These are phyloP conservation scores for Diarsia brunnea DNA, from an alignment of 2,888 invertebrate species.

Conservation along the genomic window DNA sequence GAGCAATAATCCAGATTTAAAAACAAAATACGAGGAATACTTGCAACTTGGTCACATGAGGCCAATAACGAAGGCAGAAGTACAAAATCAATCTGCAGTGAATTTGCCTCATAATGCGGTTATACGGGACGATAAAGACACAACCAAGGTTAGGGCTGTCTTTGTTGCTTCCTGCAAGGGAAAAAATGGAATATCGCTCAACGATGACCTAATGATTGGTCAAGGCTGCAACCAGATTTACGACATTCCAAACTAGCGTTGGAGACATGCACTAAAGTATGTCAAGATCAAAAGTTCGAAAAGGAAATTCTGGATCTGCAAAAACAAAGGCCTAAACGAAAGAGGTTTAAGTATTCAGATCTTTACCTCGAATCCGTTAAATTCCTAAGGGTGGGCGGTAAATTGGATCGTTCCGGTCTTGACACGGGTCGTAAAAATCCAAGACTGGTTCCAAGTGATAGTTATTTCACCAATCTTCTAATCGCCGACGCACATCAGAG, in stretches of 20 bases:
- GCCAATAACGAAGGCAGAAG: not conserved
- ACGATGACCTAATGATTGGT: conserved; percentile 4
- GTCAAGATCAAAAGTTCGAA: not conserved
- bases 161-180: conserved; percentile 1
- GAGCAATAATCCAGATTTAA: too few relatives aligned
- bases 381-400: conserved; percentile 14
- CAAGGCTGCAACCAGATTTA: not conserved
- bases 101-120: not conserved
- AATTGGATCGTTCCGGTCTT: not conserved
- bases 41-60: not conserved
- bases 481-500: too few relatives aligned
- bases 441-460: not conserved
- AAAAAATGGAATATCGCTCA: conserved; percentile 9
- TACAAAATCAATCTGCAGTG: too few relatives aligned
- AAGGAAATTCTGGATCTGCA: not conserved
- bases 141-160: not conserved
- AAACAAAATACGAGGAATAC: not conserved
- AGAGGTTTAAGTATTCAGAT: not conserved
- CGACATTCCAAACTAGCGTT: not conserved
- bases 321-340: not conserved
- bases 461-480: too few relatives aligned
- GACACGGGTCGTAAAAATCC: not conserved
- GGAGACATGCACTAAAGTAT: not conserved
- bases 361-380: conserved; percentile 9
- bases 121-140: not conserved